Evolutionary conservation across 2,113 vertebrate genomes (phyloP).

Genomic region (Aegithalos caudatus): DNA sequence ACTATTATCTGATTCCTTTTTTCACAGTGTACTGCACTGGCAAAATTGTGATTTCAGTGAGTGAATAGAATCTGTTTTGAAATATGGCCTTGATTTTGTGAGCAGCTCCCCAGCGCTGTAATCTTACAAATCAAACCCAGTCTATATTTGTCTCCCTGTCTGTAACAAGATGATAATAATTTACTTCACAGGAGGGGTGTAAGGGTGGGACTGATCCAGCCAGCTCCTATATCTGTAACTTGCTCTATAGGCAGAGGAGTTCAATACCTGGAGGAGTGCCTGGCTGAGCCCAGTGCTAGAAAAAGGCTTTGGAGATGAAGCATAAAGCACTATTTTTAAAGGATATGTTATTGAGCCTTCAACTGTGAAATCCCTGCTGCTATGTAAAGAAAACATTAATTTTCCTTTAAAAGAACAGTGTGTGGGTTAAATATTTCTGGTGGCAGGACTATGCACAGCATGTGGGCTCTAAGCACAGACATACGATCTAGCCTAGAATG

Average conservation of each 20-base stretch:
- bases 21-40: background rate
- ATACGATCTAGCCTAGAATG: background rate
- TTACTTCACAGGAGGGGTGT: background rate
- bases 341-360: background rate
- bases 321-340: background rate
- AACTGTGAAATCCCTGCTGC: slow-evolving; percentile 1
- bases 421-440: slow-evolving; percentile 31
- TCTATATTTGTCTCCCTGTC: background rate
- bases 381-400: slow-evolving; percentile 44
- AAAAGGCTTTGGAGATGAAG: background rate
- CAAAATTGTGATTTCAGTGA: background rate
- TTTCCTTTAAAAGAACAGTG: slow-evolving; percentile 36
- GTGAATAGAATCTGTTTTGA: background rate
- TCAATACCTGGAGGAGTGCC: background rate
- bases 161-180: background rate
- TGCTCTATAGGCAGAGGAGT: background rate
- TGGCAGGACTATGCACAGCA: background rate
- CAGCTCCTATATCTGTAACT: background rate
- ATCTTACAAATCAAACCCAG: background rate
- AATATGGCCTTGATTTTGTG: background rate
- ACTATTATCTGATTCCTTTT: background rate
- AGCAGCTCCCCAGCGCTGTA: background rate
- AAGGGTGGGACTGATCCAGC: background rate
- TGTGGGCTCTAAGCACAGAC: background rate
- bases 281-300: background rate